Base-by-base conservation (phyloP, 2,113 vertebrate genomes). In the Calidris pugnax region DNA sequence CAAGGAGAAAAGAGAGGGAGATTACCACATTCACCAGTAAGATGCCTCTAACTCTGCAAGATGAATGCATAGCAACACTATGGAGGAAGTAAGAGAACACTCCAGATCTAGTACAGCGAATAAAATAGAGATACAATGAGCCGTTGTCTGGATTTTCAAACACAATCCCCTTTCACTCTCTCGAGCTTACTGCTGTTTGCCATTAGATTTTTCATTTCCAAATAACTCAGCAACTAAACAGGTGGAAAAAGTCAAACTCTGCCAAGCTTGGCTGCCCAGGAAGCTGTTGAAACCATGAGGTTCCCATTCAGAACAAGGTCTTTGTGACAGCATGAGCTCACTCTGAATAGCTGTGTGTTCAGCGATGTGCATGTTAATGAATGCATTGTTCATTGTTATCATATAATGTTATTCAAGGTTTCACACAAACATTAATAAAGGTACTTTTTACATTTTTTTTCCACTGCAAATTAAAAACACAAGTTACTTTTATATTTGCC, bases 211-310 rank as follows among this genome's bases (percentile, higher is more conserved):
- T 74, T 96, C 72, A 80, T 90, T 97, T 95, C 93, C 92, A 96
- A 97, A 94, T 94, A 97, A 93, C 81, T 96, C 90, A 80, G 91
- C 71, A 95, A 91, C 91, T 93, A 97, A 97, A 97, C 95, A 97
- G 96, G 96, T 97, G 96, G 96, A 97, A 97, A 96, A 97, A 97
- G 97, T 97, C 95, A 95, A 97, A 94, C 92, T 91, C 89, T 97
- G 97, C 96, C 95, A 97, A 97, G 97, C 97, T 97, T 96, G 96
- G 97, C 97, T 96, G 96, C 94, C 92, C 96, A 97, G 82, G 96
- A 97, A 96, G 97, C 97, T 94, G 96, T 74, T 94, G 96, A 97
- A 96, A 96, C 97, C 95, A 95, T 93, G 94, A 97, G 94, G 92
- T 97, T 97, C 93, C 94, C 89, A 95, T 97, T 97, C 97, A 95